Base-by-base conservation (phyloP, 2,888 invertebrate species). In the Platerodrilus igneus region DNA sequence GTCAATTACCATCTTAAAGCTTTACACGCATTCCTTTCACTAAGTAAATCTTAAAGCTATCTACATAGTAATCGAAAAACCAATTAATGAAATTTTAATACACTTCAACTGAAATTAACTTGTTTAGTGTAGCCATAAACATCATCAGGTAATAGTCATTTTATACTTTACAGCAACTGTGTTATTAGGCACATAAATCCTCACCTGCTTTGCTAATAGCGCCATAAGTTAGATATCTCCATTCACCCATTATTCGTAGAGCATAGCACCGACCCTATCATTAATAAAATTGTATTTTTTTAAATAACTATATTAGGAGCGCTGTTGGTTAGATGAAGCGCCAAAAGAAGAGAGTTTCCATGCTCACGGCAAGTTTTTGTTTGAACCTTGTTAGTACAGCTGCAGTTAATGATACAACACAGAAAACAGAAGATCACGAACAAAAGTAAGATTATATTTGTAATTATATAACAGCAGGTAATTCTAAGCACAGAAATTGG, bases 281-380 rank as follows among this genome's bases (percentile, higher is more conserved):
- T 55, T 55, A 55, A 50, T 51, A 41, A 53, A 53, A 55, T 53
- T 55, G 48, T 52, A 44, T 48, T 52, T 51, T 50, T 49, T 51
- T 52, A 55, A n/a, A 52, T 52, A 53, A 53, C 55, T 52, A 52
- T 52, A 55, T 53, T 53, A 52, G 47, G 45, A 48, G 28, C 38
- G 49, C 33, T 34, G 44, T 49, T 38, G 36, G 41, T 40, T 39
- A 44, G 44, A 35, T 41, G 21, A 36, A 30, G 23, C 40, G 21
- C 31, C 28, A 34, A 43, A 45, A 45, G 37, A 41, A 21, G 21
- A 33, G 28, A 16, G 19, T 31, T 17, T 41, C 11, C 27, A 29
- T 25, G 37, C 49, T 41, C 43, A 34, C 25, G 43, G 48, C 43
- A 29, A 47, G 34, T 41, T 52, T 52, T 52, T 51, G 51, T 48